Evolutionary conservation across 1,140 invertebrate species (phyloP).

Genomic region (Uloborus diversus): DNA sequence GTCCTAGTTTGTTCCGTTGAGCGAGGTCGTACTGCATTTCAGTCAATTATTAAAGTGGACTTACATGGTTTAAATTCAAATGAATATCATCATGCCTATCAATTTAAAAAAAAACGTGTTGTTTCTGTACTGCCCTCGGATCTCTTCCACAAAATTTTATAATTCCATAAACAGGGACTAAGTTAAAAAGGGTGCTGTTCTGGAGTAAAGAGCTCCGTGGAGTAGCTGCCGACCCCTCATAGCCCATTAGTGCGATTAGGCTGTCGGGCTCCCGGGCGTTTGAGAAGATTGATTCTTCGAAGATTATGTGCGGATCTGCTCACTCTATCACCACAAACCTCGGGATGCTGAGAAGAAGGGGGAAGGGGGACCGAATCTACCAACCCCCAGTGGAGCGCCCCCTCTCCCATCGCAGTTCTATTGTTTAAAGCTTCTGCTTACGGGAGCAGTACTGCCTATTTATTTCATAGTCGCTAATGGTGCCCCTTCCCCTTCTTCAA

Average conservation of each 20-base stretch:
- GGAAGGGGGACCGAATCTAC: background rate
- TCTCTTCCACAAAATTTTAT: no score
- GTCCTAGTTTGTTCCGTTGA: no score
- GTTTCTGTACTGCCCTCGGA: no score
- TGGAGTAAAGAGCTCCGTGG: conserved; percentile 37
- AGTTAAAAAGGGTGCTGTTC: background rate
- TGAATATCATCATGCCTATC: no score
- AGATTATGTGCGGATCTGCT: conserved; percentile 46
- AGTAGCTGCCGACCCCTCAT: conserved; percentile 11
- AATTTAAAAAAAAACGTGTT: no score
- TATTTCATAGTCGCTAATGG: conserved; percentile 46
- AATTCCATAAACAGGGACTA: no score
- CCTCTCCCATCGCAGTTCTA: background rate
- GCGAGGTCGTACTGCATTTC: no score
- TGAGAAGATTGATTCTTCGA: conserved; percentile 48
- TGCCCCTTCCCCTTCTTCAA: background rate
- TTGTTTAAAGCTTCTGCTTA: conserved; percentile 45
- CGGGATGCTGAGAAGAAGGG: background rate
- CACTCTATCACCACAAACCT: background rate
- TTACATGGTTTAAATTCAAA: no score
- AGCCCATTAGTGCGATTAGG: conserved; percentile 43
- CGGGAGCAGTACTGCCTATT: conserved; percentile 30
- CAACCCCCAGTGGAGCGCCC: background rate
- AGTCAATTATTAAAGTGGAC: no score
- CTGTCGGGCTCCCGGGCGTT: conserved; percentile 29